Evolutionary conservation across 2,113 vertebrate species (phyloP).

Genomic region (Muntiacus reevesi): DNA sequence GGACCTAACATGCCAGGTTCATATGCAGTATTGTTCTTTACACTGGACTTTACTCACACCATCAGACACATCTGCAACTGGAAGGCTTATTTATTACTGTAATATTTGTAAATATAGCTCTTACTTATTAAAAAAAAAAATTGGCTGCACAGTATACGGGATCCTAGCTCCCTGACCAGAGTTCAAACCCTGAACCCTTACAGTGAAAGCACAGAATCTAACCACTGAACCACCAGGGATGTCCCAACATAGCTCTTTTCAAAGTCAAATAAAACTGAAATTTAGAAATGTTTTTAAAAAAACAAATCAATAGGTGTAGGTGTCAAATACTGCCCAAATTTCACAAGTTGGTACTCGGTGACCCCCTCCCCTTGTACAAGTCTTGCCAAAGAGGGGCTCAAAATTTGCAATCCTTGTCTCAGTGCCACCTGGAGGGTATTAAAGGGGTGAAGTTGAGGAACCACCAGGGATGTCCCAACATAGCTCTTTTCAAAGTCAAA

Average conservation of each 20-base stretch:
- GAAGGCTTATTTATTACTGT: neutral
- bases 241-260: neutral
- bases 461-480: neutral
- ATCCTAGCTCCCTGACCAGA: neutral
- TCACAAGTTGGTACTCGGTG: neutral
- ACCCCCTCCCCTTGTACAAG: neutral
- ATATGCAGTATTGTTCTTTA: neutral
- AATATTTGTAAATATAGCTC: neutral
- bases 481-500: neutral
- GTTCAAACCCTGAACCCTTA: neutral
- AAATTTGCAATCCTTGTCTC: neutral
- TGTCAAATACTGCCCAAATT: neutral
- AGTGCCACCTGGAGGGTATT: neutral
- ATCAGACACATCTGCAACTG: neutral
- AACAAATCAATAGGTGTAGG: neutral
- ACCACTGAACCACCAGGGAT: neutral
- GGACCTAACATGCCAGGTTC: neutral
- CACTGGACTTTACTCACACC: neutral
- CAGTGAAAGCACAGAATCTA: neutral
- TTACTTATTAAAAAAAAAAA: neutral
- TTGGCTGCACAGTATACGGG: neutral
- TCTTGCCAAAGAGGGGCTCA: neutral
- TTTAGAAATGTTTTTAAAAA: neutral
- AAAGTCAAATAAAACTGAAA: neutral
- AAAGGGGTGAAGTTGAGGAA: neutral